Conservation (phyloP, 2,113 vertebrate species). For the Gobius niger region DNA sequence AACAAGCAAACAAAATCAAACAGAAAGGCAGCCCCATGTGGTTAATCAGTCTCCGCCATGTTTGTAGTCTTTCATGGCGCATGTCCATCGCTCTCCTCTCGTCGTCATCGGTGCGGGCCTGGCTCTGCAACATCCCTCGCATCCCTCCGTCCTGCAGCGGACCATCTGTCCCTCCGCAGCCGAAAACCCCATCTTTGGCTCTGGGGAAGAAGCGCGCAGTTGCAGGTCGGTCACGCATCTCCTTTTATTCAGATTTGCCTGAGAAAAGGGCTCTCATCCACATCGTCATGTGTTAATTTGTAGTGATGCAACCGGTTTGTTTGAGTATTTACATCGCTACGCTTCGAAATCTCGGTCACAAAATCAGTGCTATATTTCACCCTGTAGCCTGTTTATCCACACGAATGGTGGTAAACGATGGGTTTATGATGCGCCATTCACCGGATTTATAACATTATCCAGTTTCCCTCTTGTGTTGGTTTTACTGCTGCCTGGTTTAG, state of each 20-base stretch:
- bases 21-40: no score
- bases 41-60: not conserved
- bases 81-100: not conserved
- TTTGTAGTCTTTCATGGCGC: not conserved
- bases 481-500: no score
- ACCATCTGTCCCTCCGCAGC: not conserved
- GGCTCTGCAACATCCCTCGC: constrained; percentile 2
- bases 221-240: not conserved
- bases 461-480: no score
- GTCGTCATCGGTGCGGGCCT: not conserved
- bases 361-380: not conserved
- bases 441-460: no score
- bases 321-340: not conserved
- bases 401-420: not conserved
- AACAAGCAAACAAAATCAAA: no score
- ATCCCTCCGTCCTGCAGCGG: not conserved
- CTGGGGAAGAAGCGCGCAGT: not conserved
- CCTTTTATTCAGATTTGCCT: not conserved
- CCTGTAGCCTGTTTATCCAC: not conserved
- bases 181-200: not conserved
- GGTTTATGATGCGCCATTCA: not conserved
- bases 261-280: not conserved
- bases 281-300: not conserved
- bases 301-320: not conserved
- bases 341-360: not conserved